Evolutionary conservation across 1,140 invertebrate genomes (phyloP).

Genomic region (Stenopsyche tienmushanensis): DNA sequence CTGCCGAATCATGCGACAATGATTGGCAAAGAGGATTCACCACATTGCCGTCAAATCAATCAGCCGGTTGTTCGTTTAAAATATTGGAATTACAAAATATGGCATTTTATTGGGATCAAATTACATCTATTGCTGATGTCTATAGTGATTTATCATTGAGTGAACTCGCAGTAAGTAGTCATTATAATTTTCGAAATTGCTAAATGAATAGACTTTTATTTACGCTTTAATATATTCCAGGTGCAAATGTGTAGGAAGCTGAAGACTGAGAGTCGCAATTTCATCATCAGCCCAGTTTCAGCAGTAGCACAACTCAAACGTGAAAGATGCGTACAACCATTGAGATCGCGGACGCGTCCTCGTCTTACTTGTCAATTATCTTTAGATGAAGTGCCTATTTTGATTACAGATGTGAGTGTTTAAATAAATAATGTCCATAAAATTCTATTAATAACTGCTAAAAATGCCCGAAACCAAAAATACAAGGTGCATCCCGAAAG

Average conservation of each 20-base stretch:
- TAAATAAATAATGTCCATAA: background rate
- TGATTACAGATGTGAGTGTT: slow-evolving; percentile 71
- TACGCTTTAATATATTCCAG: slow-evolving; percentile 45
- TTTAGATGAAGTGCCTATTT: slow-evolving; percentile 80
- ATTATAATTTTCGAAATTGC: too few species aligned
- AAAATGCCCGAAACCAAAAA: too few species aligned
- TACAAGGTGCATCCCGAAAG: too few species aligned
- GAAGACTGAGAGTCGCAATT: slow-evolving; percentile 56
- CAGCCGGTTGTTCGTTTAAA: slow-evolving; percentile 76
- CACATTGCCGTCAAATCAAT: slow-evolving; percentile 60
- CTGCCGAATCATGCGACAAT: slow-evolving; percentile 88
- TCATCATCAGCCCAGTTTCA: slow-evolving; percentile 79
- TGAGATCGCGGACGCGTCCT: slow-evolving; percentile 73
- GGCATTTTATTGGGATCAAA: slow-evolving; percentile 87
- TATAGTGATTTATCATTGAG: slow-evolving; percentile 67
- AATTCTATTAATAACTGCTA: background rate
- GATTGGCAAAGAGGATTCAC: slow-evolving; percentile 81
- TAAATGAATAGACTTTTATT: too few species aligned
- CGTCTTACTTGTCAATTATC: slow-evolving; percentile 83
- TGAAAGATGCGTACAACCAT: slow-evolving; percentile 77
- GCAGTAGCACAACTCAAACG: slow-evolving; percentile 81
- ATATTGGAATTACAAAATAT: slow-evolving; percentile 85
- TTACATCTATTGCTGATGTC: slow-evolving; percentile 62
- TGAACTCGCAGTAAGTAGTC: slow-evolving; percentile 68
- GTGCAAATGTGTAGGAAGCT: slow-evolving; percentile 59